Evolutionary conservation across 2,888 invertebrate genomes (phyloP), one percentile per base, ranked within the genome.

Genomic region (Hyalella azteca): DNA sequence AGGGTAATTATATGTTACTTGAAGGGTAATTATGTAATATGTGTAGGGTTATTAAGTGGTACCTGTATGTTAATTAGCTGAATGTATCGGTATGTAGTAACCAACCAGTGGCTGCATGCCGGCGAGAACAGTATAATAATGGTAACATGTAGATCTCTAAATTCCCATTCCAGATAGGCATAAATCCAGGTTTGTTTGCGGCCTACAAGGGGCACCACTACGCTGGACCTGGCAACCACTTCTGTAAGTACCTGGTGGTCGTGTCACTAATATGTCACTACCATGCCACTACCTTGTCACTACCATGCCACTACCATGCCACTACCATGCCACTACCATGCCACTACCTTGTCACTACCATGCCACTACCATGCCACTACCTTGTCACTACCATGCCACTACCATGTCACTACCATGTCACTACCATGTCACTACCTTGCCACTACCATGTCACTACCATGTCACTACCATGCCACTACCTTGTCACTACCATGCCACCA

Each of bases 161-260:
- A 84, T 84, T 84, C 84, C 84, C 84, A 79, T 88, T 89, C 80
- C 90, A 98, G 97, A 95, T 98, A 90, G 98, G 98, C 86, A 97
- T 98, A 87, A 98, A 98, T 91, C 98, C 98, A 26, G 97, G 98
- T 5, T 90, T 97, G 87, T 97, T 96, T 90, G 97, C 98, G 85
- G 98, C 98, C 85, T 97, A 96, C 90, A 96, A 97, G 89, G 97
- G 97, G 3, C 98, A 98, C 89, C 97, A 98, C 89, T 98, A 98
- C 90, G 97, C 98, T 78, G 98, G 98, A 76, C 97, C 97, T 59
- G 98, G 98, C 59, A 98, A 98, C 90, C 98, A 98, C 90, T 98
- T 98, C 90, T 98, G 98, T 92, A 88, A 91, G 92, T 90, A 78
- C 40, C 66, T 3, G 11, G 15, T 26, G 11, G 15, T 26, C 54